phyloP scores from a whole-genome alignment of 2,797 vertebrate species.

The Poeciliopsis paucimaculata region DNA sequence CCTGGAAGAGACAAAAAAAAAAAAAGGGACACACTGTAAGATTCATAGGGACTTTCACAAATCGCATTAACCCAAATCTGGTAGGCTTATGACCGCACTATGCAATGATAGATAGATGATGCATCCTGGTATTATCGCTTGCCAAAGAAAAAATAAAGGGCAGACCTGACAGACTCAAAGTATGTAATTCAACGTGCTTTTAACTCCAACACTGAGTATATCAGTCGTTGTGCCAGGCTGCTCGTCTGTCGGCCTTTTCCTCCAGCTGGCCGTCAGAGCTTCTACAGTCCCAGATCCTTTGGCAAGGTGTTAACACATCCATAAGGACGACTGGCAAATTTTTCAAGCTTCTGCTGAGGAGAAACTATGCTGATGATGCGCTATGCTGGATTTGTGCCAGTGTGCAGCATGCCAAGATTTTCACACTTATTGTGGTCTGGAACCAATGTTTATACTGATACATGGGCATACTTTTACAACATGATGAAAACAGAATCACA shows the following conservation, averaged over 20 bases:
- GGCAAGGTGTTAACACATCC: constrained; percentile 26
- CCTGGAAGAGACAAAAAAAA: constrained; percentile 76
- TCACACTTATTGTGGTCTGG: neutral
- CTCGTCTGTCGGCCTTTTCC: constrained; percentile 32
- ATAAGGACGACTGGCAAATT: constrained; percentile 26
- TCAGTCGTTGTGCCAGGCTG: constrained; percentile 14
- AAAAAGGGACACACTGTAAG: constrained; percentile 52
- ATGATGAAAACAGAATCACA: neutral
- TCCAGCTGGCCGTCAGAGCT: constrained; percentile 31
- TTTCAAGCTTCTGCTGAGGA: constrained; percentile 15
- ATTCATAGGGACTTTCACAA: constrained; percentile 57
- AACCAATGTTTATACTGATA: neutral
- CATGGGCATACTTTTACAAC: neutral
- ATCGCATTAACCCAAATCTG: constrained; percentile 43
- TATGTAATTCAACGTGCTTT: constrained; percentile 51
- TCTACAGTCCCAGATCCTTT: constrained; percentile 20
- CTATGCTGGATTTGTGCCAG: neutral
- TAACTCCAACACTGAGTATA: constrained; percentile 14
- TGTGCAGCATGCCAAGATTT: neutral
- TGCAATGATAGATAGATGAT: constrained; percentile 30
- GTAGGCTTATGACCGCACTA: constrained; percentile 47
- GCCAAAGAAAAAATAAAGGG: constrained; percentile 55
- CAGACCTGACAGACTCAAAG: constrained; percentile 10
- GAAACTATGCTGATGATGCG: neutral
- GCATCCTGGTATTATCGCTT: constrained; percentile 21